Evolutionary conservation across 1,140 invertebrate genomes (phyloP), one percentile per base, ranked within the genome.

Genomic region (Lepidostoma basale): DNA sequence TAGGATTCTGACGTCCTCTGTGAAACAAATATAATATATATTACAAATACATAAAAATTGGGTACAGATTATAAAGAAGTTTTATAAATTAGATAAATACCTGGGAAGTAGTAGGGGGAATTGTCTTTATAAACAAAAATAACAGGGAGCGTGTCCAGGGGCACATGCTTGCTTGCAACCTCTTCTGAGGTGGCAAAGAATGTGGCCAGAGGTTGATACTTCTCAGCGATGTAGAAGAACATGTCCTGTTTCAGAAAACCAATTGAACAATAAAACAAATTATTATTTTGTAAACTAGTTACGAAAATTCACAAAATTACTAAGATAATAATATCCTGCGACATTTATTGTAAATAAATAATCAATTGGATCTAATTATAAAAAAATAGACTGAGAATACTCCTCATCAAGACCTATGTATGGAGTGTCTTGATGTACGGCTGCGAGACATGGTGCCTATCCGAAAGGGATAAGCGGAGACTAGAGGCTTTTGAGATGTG

Each of bases 61-160:
- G 16, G 9, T 45, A 18, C 16, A 45, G 8, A 45, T 45, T n/a
- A n/a, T n/a, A n/a, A n/a, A n/a, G n/a, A n/a, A n/a, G n/a, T 9
- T n/a, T 45, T 45, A 45, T 45, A 6, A 9, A 45, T 45, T 18
- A 52, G 9, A 23, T 72, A 62, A 68, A 75, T 78, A 90, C 90
- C 86, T 74, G 88, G 83, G 83, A 89, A 94, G 75, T 88, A 87
- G 77, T 89, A 90, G 74, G 89, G 85, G 52, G 80, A 78, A 52
- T 83, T 86, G 76, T 96, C 94, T 83, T 96, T 97, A 77, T 93
- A 93, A 20, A 96, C 94, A 79, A 94, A 88, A 28, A 96, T 83
- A 47, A 89, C 81, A 33, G 92, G 90, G 69, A 85, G 79, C 74
- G 87, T 87, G 67, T 86, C 84, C 42, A 88, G 78, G 62, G 88